A percentile compares a stretch with the other conserved stretches of the same genome.
Conservation (phyloP, 2,113 vertebrate genomes). For the Ciconia boyciana region DNA sequence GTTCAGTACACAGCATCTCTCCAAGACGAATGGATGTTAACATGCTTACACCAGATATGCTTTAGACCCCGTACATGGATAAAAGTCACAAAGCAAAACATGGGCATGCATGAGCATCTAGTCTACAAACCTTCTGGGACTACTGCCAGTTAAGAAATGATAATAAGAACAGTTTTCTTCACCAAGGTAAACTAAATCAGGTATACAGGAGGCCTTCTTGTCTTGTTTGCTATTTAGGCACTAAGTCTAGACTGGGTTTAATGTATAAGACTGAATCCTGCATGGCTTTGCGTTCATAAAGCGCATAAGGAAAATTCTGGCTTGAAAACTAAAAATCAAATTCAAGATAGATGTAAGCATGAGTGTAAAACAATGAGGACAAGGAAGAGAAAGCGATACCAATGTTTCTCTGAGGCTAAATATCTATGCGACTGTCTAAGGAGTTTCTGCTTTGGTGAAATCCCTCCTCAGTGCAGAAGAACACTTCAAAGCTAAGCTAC, state of each 20-base stretch:
- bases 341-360: neutral
- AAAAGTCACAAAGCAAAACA: neutral
- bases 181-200: neutral
- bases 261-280: neutral
- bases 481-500: neutral
- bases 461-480: neutral
- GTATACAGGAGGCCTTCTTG: neutral
- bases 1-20: neutral
- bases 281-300: neutral
- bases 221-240: neutral
- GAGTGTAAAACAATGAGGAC: neutral
- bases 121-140: neutral
- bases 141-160: neutral
- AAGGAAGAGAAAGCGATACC: neutral
- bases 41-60: neutral
- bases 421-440: neutral
- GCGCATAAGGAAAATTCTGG: neutral
- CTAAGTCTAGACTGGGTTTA: neutral
- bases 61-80: neutral
- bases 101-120: neutral
- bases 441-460: neutral
- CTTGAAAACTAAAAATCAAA: neutral
- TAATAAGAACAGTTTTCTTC: neutral
- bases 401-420: neutral
- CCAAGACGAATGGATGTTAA: accelerated